A percentile compares a stretch with the other conserved stretches of the same genome.
phyloP scores from a whole-genome alignment of 2,797 vertebrate genomes.

The Peromyscus aztecus region DNA sequence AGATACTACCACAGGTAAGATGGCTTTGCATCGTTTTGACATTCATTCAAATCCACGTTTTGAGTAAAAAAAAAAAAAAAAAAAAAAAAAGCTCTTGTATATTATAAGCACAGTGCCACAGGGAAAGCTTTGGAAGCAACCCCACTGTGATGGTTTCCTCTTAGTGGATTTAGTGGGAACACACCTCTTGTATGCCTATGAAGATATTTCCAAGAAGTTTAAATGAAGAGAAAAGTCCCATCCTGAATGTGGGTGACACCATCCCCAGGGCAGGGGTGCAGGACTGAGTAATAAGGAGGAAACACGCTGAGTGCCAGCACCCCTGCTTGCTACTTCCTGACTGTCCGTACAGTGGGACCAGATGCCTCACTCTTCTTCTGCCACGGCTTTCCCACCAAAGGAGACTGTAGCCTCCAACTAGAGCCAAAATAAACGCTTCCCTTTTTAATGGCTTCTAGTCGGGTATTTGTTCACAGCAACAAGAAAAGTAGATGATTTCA shows the following conservation, averaged over 20 bases:
- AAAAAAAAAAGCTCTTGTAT: background rate
- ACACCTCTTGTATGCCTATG: background rate
- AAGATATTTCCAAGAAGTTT: background rate
- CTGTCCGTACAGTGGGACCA: background rate
- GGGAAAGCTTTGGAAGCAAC: background rate
- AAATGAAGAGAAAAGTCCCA: background rate
- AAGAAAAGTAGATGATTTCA: background rate
- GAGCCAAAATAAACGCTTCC: background rate
- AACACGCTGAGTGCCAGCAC: background rate
- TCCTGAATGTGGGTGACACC: background rate
- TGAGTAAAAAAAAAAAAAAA: background rate
- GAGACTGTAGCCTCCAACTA: background rate
- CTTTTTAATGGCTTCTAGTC: background rate
- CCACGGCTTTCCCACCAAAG: background rate
- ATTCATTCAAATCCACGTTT: background rate
- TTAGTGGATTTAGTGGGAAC: background rate
- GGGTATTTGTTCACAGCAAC: background rate
- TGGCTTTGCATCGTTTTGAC: background rate
- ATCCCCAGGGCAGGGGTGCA: background rate
- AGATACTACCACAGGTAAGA: background rate
- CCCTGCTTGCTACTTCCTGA: background rate
- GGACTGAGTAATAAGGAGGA: background rate
- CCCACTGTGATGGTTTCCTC: too few relatives aligned
- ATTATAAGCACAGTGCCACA: background rate
- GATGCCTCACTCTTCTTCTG: background rate